Conservation (phyloP, 2,888 invertebrate genomes). For the Alloscopus bannaensis region DNA sequence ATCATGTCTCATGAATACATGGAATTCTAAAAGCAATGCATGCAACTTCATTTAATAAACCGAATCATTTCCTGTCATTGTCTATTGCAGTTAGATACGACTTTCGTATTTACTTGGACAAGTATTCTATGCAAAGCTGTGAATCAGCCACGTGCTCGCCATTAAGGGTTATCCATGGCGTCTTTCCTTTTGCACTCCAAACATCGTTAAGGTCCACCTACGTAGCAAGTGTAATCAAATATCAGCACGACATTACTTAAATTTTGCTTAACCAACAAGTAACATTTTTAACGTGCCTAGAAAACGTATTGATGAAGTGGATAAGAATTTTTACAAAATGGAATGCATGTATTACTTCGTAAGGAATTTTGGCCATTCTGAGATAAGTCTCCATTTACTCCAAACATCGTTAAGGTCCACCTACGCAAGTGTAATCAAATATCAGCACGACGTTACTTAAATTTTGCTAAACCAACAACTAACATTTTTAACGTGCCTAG, state of each 20-base stretch:
- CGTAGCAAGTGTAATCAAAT: neutral
- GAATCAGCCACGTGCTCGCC: conserved; percentile 68
- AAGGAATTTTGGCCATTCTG: conserved; percentile 2
- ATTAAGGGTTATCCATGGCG: conserved; percentile 68
- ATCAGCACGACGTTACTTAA: neutral
- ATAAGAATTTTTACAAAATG: too few species aligned
- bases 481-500: neutral
- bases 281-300: neutral
- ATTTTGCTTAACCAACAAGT: too few species aligned
- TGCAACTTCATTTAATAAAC: too few species aligned
- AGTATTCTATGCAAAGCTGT: conserved; percentile 63
- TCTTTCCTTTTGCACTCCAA: conserved; percentile 29
- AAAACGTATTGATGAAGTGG: neutral
- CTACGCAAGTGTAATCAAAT: neutral
- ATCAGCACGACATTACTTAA: neutral
- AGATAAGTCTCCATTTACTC: neutral
- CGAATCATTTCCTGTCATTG: too few species aligned
- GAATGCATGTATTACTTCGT: too few species aligned
- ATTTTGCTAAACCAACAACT: too few species aligned
- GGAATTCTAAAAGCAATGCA: neutral
- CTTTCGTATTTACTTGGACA: conserved; percentile 58
- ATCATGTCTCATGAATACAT: neutral
- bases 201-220: neutral
- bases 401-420: neutral
- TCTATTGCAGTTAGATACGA: neutral